Evolutionary conservation across 2,888 invertebrate genomes (phyloP), one percentile per base, ranked within the genome.

Genomic region (Erebia epiphron): DNA sequence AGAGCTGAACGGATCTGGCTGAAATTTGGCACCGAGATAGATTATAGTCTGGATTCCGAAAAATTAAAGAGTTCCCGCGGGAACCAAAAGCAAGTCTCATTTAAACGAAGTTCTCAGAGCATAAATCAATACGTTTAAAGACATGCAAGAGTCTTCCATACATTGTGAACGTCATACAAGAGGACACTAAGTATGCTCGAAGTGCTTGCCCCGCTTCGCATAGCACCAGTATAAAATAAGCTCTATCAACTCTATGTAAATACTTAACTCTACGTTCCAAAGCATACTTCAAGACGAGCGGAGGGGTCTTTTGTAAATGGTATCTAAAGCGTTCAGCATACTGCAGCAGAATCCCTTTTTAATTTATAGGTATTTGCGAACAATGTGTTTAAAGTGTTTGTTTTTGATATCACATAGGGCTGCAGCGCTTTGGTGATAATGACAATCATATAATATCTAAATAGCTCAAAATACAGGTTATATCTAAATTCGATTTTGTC

Each of bases 211-310:
- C 62, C 35, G 68, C 50, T 68, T 73, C 16, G 64, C 65, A 62
- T 1, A 10, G 52, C 58, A 18, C 52, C 63, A 58, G 68, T 62
- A 69, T 60, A 67, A 68, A 69, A 68, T 73, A 60, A 69, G 60
- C 58, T 60, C 58, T 60, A 41, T 41, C 41, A 60, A 41, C 41
- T 60, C 58, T 60, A n/a, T 16, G 58, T 60, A 26, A 13, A 7
- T 35, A 41, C 58, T 60, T 60, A 41, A 35, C 41, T 41, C 41
- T n/a, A 14, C 41, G 9, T 41, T 9, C 16, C n/a, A 35, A 41
- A 60, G 58, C 41, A 16, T 10, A 16, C 58, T 60, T 35, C 26
- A 57, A n/a, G 18, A 41, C n/a, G 10, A 41, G n/a, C 14, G 2
- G 58, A 60, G 58, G 41, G 58, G 58, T 16, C 58, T 60, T 60